Conservation (phyloP, 2,888 invertebrate species). For the Fabriciana adippe region DNA sequence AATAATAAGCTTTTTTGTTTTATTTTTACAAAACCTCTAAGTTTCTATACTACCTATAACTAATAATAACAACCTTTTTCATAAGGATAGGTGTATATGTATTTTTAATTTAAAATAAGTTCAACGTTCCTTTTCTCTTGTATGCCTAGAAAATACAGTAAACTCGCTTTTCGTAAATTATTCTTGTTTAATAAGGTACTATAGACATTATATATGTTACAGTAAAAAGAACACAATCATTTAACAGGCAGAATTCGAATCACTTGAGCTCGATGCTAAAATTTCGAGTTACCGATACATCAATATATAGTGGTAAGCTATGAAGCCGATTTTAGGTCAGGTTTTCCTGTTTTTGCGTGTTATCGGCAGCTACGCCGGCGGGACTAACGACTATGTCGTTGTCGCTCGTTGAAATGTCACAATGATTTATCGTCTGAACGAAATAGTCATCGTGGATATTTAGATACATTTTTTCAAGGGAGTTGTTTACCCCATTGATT, state of each 20-base stretch:
- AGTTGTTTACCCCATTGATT: constrained; percentile 35
- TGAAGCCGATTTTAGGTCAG: constrained; percentile 37
- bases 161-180: no score
- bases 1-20: no score
- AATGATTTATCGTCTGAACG: constrained; percentile 65
- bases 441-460: constrained; percentile 48
- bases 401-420: constrained; percentile 57
- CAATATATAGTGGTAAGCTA: constrained; percentile 28
- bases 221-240: no score
- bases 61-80: no score
- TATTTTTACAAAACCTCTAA: no score
- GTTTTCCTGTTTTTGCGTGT: constrained; percentile 48
- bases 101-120: no score
- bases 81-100: no score
- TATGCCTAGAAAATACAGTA: no score
- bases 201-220: no score
- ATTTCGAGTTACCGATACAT: constrained; percentile 36
- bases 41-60: no score
- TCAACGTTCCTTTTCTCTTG: no score
- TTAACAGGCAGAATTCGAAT: constrained; percentile 3
- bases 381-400: constrained; percentile 48
- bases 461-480: constrained; percentile 43
- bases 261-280: constrained; percentile 3
- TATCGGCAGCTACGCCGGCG: constrained; percentile 44
- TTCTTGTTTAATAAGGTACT: no score